Evolutionary conservation across 2,113 vertebrate species (phyloP), one percentile per base, ranked within the genome.

Genomic region (Ochotona princeps): DNA sequence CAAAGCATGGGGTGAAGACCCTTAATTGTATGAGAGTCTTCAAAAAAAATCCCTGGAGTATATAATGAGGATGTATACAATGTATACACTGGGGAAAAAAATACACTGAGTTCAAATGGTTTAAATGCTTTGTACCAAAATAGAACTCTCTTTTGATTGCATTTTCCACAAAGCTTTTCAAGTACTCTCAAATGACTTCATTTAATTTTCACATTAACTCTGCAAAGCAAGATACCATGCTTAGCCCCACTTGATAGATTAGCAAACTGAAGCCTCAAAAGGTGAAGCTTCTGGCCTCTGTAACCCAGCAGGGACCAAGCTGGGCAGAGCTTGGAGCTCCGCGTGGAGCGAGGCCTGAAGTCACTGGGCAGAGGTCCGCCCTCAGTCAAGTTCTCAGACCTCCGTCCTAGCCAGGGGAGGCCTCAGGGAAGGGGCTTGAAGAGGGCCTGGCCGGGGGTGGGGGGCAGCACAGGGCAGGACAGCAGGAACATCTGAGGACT

Each of bases 261-360:
- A 44, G 87, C 57, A 79, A 61, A 66, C 30, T 0, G 44, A 88
- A 66, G 49, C 38, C 14, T 13, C 9, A 89, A 35, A 26, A 89
- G 60, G 13, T 4, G 28, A 69, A 63, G 67, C 30, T 2, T 8
- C 38, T 9, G 1, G 26, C 15, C 0, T 0, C 3, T 4, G 49
- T 57, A 9, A 2, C 15, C 25, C n/a, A 32, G 28, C 44, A 30
- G n/a, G 2, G 7, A 12, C 83, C 25, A 47, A 65, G 35, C 63
- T 67, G 75, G n/a, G 5, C 20, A 54, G 8, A 88, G 49, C 1
- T 0, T 5, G 0, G 26, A 1, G 54, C 7, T 21, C 54, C 7
- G 6, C 67, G 60, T 70, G 30, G 23, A 0, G 0, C 57, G 10
- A 57, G 73, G 73, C 57, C 10, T 1, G 0, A 0, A 1, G 38